Conservation (phyloP, 2,113 vertebrate species). For the Glaucidium brasilianum region DNA sequence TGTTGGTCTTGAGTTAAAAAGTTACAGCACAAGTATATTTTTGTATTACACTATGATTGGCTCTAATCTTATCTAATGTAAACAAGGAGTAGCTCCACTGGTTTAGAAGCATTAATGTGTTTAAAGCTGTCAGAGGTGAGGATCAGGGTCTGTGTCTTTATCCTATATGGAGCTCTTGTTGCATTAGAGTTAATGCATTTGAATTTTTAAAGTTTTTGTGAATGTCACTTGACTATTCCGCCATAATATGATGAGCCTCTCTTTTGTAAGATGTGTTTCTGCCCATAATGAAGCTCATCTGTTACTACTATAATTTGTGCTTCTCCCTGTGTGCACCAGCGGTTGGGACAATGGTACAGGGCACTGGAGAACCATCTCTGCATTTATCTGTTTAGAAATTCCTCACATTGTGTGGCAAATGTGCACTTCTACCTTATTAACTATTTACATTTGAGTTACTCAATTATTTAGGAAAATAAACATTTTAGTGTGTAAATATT, state of each 20-base stretch:
- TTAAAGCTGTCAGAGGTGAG: neutral
- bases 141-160: neutral
- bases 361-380: neutral
- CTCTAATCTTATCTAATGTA: neutral
- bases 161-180: rapidly evolving
- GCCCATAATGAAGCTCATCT: neutral
- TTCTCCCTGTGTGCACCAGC: neutral
- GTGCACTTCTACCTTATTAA: neutral
- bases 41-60: neutral
- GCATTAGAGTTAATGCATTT: neutral
- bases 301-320: neutral
- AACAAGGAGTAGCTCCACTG: neutral
- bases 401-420: neutral
- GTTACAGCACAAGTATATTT: neutral
- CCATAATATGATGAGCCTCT: neutral
- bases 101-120: neutral
- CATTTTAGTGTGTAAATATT: neutral
- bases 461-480: neutral
- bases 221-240: neutral
- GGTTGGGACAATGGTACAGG: neutral
- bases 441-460: neutral
- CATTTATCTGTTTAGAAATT: neutral
- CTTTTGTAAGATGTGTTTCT: neutral
- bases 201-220: neutral
- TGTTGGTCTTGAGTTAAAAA: neutral